Evolutionary conservation across 2,113 vertebrate species (phyloP).

Genomic region (Charadrius vociferus): DNA sequence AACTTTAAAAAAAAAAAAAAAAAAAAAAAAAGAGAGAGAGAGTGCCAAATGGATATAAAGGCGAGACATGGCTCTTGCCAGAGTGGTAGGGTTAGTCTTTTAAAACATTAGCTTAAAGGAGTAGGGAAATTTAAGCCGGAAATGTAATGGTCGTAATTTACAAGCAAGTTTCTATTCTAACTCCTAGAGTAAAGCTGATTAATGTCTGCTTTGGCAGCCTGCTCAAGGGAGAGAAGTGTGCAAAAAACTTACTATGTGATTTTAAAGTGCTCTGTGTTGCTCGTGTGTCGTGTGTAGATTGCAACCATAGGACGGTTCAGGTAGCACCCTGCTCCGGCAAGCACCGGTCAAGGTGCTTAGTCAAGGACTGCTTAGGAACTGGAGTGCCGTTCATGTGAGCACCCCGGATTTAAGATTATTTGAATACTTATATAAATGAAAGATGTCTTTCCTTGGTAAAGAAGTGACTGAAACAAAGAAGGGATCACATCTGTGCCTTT

Average conservation of each 20-base stretch:
- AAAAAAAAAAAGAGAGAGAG: background rate
- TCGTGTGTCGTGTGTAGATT: background rate
- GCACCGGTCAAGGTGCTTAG: background rate
- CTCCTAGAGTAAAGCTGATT: constrained; percentile 10
- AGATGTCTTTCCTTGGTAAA: background rate
- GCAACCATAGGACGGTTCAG: background rate
- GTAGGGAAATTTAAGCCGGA: constrained; percentile 15
- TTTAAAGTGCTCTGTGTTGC: background rate
- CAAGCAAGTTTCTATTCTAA: background rate
- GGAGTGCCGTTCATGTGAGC: accelerated
- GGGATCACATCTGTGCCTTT: background rate
- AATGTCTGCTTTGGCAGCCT: constrained; percentile 4
- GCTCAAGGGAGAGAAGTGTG: background rate
- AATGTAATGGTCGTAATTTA: constrained; percentile 28
- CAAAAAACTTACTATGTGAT: background rate
- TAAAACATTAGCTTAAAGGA: constrained; percentile 49
- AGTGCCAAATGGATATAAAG: constrained; percentile 19
- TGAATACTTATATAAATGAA: background rate
- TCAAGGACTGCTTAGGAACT: background rate
- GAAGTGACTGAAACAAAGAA: background rate
- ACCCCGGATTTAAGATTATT: accelerated
- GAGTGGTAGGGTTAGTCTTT: constrained; percentile 10
- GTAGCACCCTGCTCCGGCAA: background rate
- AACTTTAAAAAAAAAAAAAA: background rate
- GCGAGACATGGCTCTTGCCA: background rate